Evolutionary conservation across 2,888 invertebrate species (phyloP).

Genomic region (Rotaria socialis): DNA sequence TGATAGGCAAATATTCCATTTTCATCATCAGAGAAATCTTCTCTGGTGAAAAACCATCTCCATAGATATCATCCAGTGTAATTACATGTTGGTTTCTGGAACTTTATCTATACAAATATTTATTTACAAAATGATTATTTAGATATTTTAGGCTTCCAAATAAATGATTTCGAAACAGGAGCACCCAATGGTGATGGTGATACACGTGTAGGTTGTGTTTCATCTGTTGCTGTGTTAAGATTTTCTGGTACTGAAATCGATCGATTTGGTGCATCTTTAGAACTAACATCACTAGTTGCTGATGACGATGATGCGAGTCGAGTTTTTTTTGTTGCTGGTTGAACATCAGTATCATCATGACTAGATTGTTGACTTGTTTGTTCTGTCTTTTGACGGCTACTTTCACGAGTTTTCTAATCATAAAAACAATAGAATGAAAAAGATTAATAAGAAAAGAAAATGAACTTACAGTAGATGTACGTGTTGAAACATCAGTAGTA

Average conservation of each 20-base stretch:
- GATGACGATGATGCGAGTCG: not conserved
- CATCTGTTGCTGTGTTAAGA: not conserved
- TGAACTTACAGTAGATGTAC: not conserved
- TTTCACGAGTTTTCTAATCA: conserved; percentile 1
- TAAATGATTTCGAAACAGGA: conserved; percentile 14
- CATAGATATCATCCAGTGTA: too few relatives aligned
- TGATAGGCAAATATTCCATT: too few relatives aligned
- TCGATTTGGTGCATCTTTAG: not conserved
- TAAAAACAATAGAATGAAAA: not conserved
- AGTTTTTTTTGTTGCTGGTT: not conserved
- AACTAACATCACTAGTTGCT: not conserved
- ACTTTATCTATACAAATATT: not conserved
- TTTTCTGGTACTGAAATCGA: not conserved
- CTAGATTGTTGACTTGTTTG: not conserved
- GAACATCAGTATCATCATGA: not conserved
- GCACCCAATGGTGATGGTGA: not conserved
- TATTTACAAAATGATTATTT: conserved; percentile 8
- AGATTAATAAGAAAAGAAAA: not conserved
- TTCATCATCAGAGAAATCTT: too few relatives aligned
- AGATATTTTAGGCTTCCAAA: conserved; percentile 33
- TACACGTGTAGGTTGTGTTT: not conserved
- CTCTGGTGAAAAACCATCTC: too few relatives aligned
- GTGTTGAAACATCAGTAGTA: not conserved
- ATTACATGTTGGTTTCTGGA: too few relatives aligned
- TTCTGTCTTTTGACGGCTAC: not conserved